phyloP scores from a whole-genome alignment of 2,113 vertebrate species.

The Mungos mungo region DNA sequence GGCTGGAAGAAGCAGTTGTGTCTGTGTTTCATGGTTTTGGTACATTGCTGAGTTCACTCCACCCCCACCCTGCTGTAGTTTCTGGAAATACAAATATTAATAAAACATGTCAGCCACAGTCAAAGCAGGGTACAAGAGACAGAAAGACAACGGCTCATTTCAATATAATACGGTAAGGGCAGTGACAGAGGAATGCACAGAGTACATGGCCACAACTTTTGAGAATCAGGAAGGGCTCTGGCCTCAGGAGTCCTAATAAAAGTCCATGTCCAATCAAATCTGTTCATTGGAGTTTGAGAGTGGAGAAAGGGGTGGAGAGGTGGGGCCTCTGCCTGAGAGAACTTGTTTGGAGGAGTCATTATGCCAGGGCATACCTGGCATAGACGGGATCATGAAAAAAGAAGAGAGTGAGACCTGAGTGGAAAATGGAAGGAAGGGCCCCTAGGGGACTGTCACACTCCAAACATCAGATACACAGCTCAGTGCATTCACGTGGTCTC shows the following conservation, averaged over 20 bases:
- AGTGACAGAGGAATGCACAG: background rate
- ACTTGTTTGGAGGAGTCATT: background rate
- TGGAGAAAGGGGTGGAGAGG: background rate
- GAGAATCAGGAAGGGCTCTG: background rate
- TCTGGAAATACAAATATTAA: constrained; percentile 47
- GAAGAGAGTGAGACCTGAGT: background rate
- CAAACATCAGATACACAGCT: background rate
- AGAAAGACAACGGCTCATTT: background rate
- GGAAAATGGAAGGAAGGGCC: background rate
- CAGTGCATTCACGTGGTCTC: background rate
- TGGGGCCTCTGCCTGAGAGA: background rate
- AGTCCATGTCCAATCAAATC: background rate
- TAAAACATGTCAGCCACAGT: background rate
- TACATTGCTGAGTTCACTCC: background rate
- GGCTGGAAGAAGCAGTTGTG: background rate
- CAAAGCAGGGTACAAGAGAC: constrained; percentile 3
- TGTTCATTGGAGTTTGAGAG: background rate
- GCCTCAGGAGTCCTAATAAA: background rate
- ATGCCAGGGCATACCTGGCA: too few relatives aligned
- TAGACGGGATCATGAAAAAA: background rate
- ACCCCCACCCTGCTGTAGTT: background rate
- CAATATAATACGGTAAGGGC: background rate
- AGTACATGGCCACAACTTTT: background rate
- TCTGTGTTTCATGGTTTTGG: background rate
- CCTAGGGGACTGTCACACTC: background rate